A percentile compares a stretch with the other conserved stretches of the same genome.
These are phyloP conservation scores for Pachymerium ferrugineum DNA, from an alignment of 2,888 invertebrate genomes.

Conservation along the genomic window DNA sequence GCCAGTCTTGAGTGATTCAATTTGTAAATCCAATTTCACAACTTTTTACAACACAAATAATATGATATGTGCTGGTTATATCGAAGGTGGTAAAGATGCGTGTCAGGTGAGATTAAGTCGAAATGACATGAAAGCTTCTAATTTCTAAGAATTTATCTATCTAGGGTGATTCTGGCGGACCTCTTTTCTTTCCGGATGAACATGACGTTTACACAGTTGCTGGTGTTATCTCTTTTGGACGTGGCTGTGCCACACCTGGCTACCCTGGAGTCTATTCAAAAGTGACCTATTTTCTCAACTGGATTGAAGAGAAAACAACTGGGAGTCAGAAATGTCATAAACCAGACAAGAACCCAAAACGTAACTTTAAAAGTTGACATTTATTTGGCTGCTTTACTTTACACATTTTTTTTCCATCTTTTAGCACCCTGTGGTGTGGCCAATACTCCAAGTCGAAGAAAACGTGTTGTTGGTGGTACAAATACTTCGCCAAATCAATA, in stretches of 20 bases:
- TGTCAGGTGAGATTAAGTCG: constrained; percentile 57
- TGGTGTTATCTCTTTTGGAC: background rate
- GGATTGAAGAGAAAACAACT: background rate
- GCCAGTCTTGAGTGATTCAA: constrained; percentile 57
- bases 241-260: constrained; percentile 23
- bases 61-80: constrained; percentile 80
- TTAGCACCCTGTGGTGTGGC: background rate
- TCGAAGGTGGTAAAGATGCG: constrained; percentile 73
- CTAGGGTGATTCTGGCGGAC: constrained; percentile 73
- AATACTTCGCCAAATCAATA: background rate
- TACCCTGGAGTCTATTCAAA: constrained; percentile 1
- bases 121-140: constrained; percentile 30
- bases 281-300: background rate
- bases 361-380: background rate
- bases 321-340: background rate
- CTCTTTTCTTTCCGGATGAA: constrained; percentile 58
- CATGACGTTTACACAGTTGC: constrained; percentile 46
- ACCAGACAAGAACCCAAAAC: background rate
- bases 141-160: constrained; percentile 35
- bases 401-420: too few relatives aligned
- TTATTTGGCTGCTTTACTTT: too few relatives aligned
- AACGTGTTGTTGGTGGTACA: background rate
- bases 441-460: background rate
- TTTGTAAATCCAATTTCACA: constrained; percentile 17
- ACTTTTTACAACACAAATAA: constrained; percentile 49